Evolutionary conservation across 2,888 invertebrate genomes (phyloP), one percentile per base, ranked within the genome.

Genomic region (Cheilosia vernalis): DNA sequence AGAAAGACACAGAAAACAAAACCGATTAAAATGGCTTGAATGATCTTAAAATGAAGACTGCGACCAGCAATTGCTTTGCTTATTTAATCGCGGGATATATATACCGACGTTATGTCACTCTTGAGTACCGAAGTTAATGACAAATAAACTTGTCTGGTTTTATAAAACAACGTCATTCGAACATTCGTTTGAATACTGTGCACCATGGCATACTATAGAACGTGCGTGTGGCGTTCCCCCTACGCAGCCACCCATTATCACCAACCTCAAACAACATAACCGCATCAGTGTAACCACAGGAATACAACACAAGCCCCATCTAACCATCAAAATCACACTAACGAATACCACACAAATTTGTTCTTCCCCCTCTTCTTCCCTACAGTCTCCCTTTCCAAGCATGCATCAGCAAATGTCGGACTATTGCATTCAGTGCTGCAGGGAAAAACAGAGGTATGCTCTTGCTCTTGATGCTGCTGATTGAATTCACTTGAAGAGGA

Each of bases 221-320:
- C 10, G 37, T 37, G 4, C 37, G 37, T 3, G 37, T 37, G 37
- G 10, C 13, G 37, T 13, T 37, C 37, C 37, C 37, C 37, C 30
- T 6, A 6, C 2, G 6, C 10, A 33, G 33, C 19, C 24, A 63
- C 37, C 47, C 37, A 74, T 64, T 74, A 76, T 51, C 19, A 33
- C 55, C 66, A 69, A 76, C 55, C 61, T 61, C 44, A 70, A 78
- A 61, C 44, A 69, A 77, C 79, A 72, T 42, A 40, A 79, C 79
- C 79, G 42, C 70, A 37, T 37, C 37, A 79, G 24, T 33, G 19
- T 53, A 72, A 64, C 70, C 79, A 67, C 78, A 78, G 10, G 56
- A 78, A 63, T 49, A 70, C 40, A 64, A 56, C 56, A 58, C 69
- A 78, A 55, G 47, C 69, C 69, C 13, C 37, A 49, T 7, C 49